These are phyloP conservation scores for Burhinus bistriatus DNA, from an alignment of 2,113 vertebrate species.

Conservation along the genomic window DNA sequence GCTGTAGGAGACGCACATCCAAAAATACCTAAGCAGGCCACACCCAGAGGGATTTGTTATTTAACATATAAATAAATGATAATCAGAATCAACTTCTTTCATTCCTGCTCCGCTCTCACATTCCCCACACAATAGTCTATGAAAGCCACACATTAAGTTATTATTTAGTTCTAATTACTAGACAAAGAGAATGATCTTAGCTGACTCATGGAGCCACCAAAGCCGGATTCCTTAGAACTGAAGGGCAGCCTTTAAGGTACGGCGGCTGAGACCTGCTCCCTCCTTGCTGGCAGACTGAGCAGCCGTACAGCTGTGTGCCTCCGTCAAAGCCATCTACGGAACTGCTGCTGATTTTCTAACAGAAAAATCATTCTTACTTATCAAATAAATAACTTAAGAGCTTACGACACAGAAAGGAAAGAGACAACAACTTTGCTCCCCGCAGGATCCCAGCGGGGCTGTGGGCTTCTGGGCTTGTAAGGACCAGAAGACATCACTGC, in stretches of 20 bases:
- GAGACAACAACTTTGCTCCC: not conserved
- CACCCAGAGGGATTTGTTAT: not conserved
- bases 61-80: not conserved
- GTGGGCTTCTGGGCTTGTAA: not conserved
- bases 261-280: not conserved
- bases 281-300: not conserved
- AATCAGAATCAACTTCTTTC: not conserved
- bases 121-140: not conserved
- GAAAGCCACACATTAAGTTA: not conserved
- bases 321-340: not conserved
- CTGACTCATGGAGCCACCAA: not conserved
- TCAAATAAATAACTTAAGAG: not conserved
- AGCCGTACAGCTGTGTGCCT: accelerated
- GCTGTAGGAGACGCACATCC: not conserved
- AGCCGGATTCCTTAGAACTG: not conserved
- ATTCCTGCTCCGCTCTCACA: not conserved
- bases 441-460: not conserved
- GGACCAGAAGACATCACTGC: not conserved
- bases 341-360: not conserved
- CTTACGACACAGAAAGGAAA: not conserved
- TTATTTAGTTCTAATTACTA: not conserved
- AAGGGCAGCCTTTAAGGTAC: accelerated
- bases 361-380: not conserved
- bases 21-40: not conserved
- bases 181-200: not conserved